Percentiles rank a stretch among this genome's conserved stretches.
These are phyloP conservation scores for Pristiophorus japonicus DNA, from an alignment of 2,113 vertebrate genomes.

Conservation along the genomic window DNA sequence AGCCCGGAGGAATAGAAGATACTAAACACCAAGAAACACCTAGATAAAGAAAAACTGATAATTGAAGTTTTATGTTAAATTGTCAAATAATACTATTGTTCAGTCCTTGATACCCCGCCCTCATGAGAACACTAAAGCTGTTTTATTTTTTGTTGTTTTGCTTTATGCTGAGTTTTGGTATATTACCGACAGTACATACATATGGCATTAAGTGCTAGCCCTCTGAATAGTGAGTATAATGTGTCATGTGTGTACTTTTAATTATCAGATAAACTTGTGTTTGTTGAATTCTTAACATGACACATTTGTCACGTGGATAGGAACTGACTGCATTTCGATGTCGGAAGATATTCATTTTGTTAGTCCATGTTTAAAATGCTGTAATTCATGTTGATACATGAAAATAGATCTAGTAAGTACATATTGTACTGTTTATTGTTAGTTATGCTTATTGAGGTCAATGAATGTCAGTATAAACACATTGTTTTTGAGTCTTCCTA, in stretches of 20 bases:
- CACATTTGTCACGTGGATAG: not conserved
- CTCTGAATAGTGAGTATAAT: not conserved
- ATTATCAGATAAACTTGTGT: too few relatives aligned
- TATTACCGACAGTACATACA: not conserved
- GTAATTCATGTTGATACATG: not conserved
- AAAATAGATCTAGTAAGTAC: not conserved
- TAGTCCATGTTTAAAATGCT: not conserved
- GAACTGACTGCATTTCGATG: not conserved
- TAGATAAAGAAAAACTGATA: not conserved
- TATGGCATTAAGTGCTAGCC: not conserved
- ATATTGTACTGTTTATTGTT: conserved; percentile 25
- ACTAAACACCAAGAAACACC: not conserved
- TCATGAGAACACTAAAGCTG: not conserved
- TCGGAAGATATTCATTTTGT: not conserved
- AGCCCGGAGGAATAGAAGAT: not conserved
- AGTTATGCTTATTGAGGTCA: not conserved
- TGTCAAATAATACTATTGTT: not conserved
- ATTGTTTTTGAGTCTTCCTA: not conserved
- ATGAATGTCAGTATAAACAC: not conserved
- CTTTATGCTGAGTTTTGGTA: not conserved
- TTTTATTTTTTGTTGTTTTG: not conserved
- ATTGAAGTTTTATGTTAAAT: not conserved
- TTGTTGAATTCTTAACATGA: not conserved
- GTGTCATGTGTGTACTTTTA: not conserved
- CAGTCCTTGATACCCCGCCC: not conserved